Evolutionary conservation across 2,113 vertebrate species (phyloP).

Genomic region (Urocynchramus pylzowi): DNA sequence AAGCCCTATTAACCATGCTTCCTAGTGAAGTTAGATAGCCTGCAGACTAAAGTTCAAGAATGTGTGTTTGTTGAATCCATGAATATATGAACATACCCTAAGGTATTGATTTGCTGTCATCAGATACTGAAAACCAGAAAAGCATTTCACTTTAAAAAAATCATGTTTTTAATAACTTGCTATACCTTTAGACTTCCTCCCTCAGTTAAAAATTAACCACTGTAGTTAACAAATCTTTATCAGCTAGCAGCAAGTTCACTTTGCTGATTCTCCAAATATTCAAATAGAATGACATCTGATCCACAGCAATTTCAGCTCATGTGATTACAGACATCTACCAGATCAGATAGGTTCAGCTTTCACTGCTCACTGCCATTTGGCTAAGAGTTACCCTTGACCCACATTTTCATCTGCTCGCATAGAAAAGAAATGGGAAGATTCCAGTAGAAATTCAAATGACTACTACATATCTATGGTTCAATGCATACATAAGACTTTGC

Average conservation of each 20-base stretch:
- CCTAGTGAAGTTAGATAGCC: neutral
- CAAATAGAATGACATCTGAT: slow-evolving; percentile 30
- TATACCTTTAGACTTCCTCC: neutral
- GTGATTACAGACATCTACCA: neutral
- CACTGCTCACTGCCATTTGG: neutral
- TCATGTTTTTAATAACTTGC: neutral
- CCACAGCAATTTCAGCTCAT: neutral
- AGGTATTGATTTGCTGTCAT: slow-evolving; percentile 5
- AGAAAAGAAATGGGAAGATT: neutral
- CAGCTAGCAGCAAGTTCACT: slow-evolving; percentile 8
- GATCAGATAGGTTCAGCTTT: slow-evolving; percentile 36
- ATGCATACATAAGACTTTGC: neutral
- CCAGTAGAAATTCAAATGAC: neutral
- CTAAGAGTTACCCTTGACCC: slow-evolving; percentile 36
- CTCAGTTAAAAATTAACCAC: slow-evolving; percentile 8
- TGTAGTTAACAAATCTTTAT: slow-evolving; percentile 28
- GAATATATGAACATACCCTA: neutral
- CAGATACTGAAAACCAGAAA: neutral
- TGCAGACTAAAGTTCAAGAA: slow-evolving; percentile 31
- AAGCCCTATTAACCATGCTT: neutral
- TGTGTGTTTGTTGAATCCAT: neutral
- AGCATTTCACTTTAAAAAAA: neutral
- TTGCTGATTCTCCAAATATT: slow-evolving; percentile 57
- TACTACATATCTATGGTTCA: rapidly evolving
- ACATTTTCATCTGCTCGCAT: neutral